These are phyloP conservation scores for Monopterus albus DNA, from an alignment of 2,113 vertebrate species.

Conservation along the genomic window DNA sequence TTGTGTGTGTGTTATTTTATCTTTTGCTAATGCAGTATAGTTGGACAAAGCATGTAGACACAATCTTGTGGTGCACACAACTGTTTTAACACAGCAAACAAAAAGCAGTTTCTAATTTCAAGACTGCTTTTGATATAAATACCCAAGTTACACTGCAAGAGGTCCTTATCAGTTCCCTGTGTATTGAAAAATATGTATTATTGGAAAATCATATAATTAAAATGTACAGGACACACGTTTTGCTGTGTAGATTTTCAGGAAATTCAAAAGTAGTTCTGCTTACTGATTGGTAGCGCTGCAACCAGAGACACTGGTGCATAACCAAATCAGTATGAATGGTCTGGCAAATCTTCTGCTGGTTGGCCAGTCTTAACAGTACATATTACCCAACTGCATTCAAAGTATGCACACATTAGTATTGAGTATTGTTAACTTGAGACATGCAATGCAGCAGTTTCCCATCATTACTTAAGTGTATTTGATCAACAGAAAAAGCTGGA, in stretches of 20 bases:
- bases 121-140: background rate
- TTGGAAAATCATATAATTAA: no score
- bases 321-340: no score
- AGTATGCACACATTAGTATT: background rate
- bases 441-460: background rate
- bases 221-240: no score
- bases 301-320: no score
- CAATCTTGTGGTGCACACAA: background rate
- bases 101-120: background rate
- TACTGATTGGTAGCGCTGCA: no score
- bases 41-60: background rate
- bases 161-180: no score
- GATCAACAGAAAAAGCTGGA: constrained; percentile 89
- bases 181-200: no score
- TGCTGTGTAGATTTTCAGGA: background rate
- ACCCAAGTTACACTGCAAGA: background rate
- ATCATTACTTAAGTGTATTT: background rate
- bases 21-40: background rate
- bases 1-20: background rate
- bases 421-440: background rate
- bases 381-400: background rate
- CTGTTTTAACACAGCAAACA: no score
- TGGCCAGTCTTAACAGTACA: no score
- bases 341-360: no score
- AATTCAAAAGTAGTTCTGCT: background rate